Base-by-base conservation (phyloP, 2,113 vertebrate species). In the Pituophis catenifer region DNA sequence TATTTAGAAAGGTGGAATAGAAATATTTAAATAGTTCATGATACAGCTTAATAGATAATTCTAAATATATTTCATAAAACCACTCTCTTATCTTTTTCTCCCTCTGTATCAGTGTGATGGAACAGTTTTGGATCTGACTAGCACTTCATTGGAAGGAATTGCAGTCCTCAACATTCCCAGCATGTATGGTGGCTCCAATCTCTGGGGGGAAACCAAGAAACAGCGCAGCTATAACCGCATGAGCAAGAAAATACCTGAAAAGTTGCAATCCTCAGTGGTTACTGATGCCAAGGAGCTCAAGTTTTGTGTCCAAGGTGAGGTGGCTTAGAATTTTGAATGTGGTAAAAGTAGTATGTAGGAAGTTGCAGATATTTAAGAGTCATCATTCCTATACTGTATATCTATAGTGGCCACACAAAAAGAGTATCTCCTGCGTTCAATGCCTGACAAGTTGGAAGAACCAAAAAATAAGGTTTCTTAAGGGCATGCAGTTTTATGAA, bases 151-250 rank as follows among this genome's bases (percentile, higher is more conserved):
- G 90, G 99, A 99, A 96, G 98, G 99, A 94, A 98, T 99, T 0
- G 99, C 99, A 0, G 96, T 99, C 92, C 99, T 99, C 96, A 99
- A 99, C 97, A 99, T 99, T 97, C 99, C 99, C 97, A 99, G 99
- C 98, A 99, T 99, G 99, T 99, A 99, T 0, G 99, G 99, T 0
- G 99, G 99, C 94, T 99, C 99, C 97, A 98, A 99, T 95, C 98
- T 99, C 93, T 99, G 99, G 99, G 99, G 99, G 0, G 99, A 99
- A 96, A 98, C 98, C 87, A 99, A 99, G 97, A 99, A 97, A 97
- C 98, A 99, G 95, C 97, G 98, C 0, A 96, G 98, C 95, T 98
- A 99, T 97, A 99, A 96, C 96, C 97, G 98, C 54, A 98, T 99
- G 98, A 98, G 98, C 98, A 99, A 97, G 96, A 99, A 98, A 95